Conservation (phyloP, 1,140 invertebrate species). For the Camponotus floridanus region DNA sequence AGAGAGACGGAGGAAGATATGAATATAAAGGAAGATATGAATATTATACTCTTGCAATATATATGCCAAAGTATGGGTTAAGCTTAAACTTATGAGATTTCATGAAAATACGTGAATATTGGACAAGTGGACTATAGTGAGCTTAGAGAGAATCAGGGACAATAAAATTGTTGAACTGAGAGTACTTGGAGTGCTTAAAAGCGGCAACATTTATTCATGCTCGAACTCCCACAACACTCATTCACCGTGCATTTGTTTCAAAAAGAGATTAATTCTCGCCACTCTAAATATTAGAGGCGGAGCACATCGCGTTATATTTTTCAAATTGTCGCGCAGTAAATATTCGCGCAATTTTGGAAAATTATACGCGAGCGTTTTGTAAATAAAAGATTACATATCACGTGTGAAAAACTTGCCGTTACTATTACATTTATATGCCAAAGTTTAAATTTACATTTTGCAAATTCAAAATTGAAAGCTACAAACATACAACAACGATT, state of each 20-base stretch:
- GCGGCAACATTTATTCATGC: conserved; percentile 27
- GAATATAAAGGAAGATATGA: not conserved
- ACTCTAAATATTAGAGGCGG: not conserved
- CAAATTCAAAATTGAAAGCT: not conserved
- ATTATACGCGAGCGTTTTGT: conserved; percentile 12
- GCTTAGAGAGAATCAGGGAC: not conserved
- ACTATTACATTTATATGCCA: not conserved
- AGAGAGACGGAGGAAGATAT: too few species aligned
- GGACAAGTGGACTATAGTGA: not conserved
- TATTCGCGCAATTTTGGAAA: conserved; percentile 12
- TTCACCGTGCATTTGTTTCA: not conserved
- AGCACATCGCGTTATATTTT: not conserved
- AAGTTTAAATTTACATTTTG: conserved; percentile 10
- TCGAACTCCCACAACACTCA: not conserved
- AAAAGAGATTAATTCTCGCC: conserved; percentile 39
- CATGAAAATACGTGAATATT: not conserved
- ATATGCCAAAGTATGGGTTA: not conserved
- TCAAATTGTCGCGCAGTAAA: conserved; percentile 5
- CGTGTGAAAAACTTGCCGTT: not conserved
- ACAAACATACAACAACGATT: conserved; percentile 6
- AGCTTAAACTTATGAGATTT: conserved; percentile 11
- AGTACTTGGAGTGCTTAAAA: conserved; percentile 35
- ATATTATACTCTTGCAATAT: not conserved
- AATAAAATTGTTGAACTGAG: conserved; percentile 44
- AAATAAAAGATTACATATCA: conserved; percentile 8